phyloP scores from a whole-genome alignment of 2,888 invertebrate species.

The Leptinotarsa tumamoca region DNA sequence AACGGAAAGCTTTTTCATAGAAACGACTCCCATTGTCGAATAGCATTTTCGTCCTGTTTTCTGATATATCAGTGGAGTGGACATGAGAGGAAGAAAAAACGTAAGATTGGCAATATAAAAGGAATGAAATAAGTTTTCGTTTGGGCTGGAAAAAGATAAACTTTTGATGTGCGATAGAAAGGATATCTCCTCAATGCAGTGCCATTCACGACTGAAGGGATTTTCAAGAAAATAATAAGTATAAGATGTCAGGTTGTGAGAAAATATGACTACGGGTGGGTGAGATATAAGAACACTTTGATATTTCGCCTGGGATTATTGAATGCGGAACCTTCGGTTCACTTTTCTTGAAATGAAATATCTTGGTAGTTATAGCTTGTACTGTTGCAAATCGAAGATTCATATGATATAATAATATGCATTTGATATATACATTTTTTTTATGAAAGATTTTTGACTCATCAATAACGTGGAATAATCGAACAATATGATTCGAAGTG shows the following conservation, averaged over 20 bases:
- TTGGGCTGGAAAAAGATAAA: conserved; percentile 34
- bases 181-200: conserved; percentile 38
- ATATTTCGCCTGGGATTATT: not conserved
- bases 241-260: conserved; percentile 20
- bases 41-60: conserved; percentile 38
- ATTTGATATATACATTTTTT: too few relatives aligned
- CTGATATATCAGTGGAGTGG: conserved; percentile 37
- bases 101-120: conserved; percentile 32
- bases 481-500: too few relatives aligned
- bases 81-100: conserved; percentile 31
- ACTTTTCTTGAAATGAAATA: not conserved
- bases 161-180: conserved; percentile 37
- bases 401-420: too few relatives aligned
- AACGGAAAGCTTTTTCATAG: conserved; percentile 30
- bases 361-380: too few relatives aligned
- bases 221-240: conserved; percentile 27
- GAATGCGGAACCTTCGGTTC: not conserved
- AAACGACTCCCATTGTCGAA: conserved; percentile 31
- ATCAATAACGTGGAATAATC: too few relatives aligned
- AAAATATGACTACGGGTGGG: not conserved
- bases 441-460: too few relatives aligned
- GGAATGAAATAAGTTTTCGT: conserved; percentile 38
- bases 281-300: not conserved
- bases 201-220: conserved; percentile 27
- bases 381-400: too few relatives aligned